Evolutionary conservation across 2,888 invertebrate genomes (phyloP).

Genomic region (Stenotaenia linearis): DNA sequence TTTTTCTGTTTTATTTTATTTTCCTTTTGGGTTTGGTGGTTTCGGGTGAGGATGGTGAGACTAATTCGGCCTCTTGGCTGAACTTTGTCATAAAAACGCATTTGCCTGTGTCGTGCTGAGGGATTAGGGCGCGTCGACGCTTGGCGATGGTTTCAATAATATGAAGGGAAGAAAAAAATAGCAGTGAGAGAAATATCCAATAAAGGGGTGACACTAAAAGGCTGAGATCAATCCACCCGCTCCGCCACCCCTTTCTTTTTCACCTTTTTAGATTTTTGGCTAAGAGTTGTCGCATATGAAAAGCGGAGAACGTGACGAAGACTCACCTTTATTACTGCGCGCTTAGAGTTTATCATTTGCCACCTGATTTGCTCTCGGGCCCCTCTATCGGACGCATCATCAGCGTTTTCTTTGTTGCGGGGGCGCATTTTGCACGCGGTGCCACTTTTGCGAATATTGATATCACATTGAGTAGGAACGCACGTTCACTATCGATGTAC

Average conservation of each 20-base stretch:
- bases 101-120: constrained; percentile 19
- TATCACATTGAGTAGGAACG: constrained; percentile 27
- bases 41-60: background rate
- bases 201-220: constrained; percentile 19
- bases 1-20: background rate
- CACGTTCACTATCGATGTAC: constrained; percentile 29
- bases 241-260: background rate
- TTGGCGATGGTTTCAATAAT: constrained; percentile 19
- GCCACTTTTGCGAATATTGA: constrained; percentile 27
- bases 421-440: constrained; percentile 17
- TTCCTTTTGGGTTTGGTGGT: background rate
- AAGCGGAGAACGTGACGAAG: constrained; percentile 4
- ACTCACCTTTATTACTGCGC: constrained; percentile 7
- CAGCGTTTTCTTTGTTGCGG: constrained; percentile 28
- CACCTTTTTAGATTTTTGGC: constrained; percentile 1
- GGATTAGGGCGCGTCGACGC: constrained; percentile 15
- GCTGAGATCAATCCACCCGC: background rate
- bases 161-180: constrained; percentile 6
- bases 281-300: background rate
- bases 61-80: constrained; percentile 11
- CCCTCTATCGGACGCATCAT: constrained; percentile 24
- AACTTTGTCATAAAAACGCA: constrained; percentile 19
- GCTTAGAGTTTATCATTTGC: constrained; percentile 9
- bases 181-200: constrained; percentile 15
- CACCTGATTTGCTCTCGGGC: constrained; percentile 14